phyloP scores from a whole-genome alignment of 2,797 vertebrate species.

The Gambusia yucatana region DNA sequence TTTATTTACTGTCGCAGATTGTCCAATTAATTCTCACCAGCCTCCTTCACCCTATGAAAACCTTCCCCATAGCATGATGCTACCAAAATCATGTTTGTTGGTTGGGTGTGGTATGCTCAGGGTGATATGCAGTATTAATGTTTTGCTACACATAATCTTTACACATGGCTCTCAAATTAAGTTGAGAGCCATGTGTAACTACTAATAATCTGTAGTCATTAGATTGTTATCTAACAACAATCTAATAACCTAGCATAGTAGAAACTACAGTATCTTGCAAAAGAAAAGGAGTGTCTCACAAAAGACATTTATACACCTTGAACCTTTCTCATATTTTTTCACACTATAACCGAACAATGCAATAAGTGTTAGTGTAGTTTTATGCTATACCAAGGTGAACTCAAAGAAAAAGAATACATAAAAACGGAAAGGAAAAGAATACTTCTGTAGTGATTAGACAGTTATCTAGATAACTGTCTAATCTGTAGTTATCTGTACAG shows the following conservation, averaged over 20 bases:
- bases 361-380: background rate
- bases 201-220: too few species aligned
- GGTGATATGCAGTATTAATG: background rate
- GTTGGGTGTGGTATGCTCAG: background rate
- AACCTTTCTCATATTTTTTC: background rate
- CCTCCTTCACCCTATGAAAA: background rate
- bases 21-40: background rate
- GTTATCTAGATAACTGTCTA: too few species aligned
- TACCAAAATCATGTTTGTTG: background rate
- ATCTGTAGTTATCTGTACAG: background rate
- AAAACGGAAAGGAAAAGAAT: background rate
- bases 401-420: background rate
- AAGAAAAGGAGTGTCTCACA: background rate
- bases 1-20: background rate
- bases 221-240: too few species aligned
- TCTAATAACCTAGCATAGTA: too few species aligned
- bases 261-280: background rate
- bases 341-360: background rate
- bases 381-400: background rate
- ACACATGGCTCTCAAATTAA: background rate
- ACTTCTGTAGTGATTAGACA: too few species aligned
- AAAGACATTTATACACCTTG: background rate
- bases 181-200: background rate
- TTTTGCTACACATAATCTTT: background rate
- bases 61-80: background rate